Conservation (phyloP, 2,797 vertebrate genomes). For the Acestrorhynchus altus region DNA sequence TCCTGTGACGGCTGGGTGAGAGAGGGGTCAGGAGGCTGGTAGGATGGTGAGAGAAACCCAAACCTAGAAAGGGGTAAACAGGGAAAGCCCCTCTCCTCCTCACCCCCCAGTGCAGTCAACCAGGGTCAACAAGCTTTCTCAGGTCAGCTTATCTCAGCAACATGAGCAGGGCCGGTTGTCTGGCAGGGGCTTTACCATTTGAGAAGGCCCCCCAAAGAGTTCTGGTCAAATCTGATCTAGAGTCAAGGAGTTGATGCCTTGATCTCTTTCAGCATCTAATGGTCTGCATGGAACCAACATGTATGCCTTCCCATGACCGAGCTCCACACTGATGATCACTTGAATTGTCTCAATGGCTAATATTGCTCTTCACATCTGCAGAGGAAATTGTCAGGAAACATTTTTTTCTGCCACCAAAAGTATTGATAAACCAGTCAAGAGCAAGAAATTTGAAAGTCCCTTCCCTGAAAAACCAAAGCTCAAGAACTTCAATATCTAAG, state of each 20-base stretch:
- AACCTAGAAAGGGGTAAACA: constrained; percentile 40
- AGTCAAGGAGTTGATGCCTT: constrained; percentile 4
- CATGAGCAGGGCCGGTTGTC: constrained; percentile 48
- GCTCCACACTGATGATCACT: neutral
- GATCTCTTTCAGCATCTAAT: neutral
- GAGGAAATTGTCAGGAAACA: neutral
- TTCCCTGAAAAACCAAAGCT: neutral
- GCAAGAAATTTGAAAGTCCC: neutral
- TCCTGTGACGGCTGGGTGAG: constrained; percentile 45
- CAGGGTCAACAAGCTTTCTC: constrained; percentile 32
- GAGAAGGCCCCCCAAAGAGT: neutral
- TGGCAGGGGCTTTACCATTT: constrained; percentile 16
- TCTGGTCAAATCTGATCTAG: constrained; percentile 29
- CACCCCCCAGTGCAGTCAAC: constrained; percentile 12
- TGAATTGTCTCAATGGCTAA: neutral
- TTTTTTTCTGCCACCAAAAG: neutral
- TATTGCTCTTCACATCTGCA: neutral
- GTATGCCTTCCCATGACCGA: neutral
- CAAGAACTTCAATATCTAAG: neutral
- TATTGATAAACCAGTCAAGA: constrained; percentile 3
- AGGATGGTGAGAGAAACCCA: constrained; percentile 36
- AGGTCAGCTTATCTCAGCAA: constrained; percentile 49
- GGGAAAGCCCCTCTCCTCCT: constrained; percentile 41
- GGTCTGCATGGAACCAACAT: neutral
- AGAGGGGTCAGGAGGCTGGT: constrained; percentile 29